Percentiles rank a stretch among this genome's conserved stretches.
Evolutionary conservation across 2,888 invertebrate species (phyloP).

Genomic region (Ophion slaviceki): DNA sequence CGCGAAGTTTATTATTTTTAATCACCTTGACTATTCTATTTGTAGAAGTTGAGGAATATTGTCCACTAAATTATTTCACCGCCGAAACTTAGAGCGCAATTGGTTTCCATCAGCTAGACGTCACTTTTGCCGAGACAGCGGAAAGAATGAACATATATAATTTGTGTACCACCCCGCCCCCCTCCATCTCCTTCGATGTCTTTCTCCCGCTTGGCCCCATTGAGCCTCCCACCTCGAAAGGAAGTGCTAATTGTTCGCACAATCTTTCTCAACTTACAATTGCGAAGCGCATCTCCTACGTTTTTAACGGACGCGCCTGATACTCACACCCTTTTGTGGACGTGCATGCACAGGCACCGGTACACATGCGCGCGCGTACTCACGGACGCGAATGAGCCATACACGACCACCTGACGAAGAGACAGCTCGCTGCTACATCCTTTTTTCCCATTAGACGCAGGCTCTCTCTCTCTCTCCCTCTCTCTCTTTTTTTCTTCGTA

Average conservation of each 20-base stretch:
- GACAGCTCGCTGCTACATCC: constrained; percentile 43
- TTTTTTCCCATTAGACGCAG: constrained; percentile 26
- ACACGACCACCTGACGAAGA: constrained; percentile 52
- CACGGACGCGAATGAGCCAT: constrained; percentile 19
- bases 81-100: constrained; percentile 16
- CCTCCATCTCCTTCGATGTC: neutral
- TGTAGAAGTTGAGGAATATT: constrained; percentile 1
- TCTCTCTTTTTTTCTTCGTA: constrained; percentile 24
- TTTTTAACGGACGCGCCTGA: constrained; percentile 48
- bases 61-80: neutral
- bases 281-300: constrained; percentile 56
- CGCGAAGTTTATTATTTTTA: neutral
- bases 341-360: neutral
- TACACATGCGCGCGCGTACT: neutral
- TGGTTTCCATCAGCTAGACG: constrained; percentile 3
- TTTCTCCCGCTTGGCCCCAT: constrained; percentile 5
- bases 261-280: constrained; percentile 63
- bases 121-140: constrained; percentile 20
- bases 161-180: neutral
- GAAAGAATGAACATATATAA: constrained; percentile 26
- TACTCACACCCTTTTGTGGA: constrained; percentile 1
- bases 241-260: constrained; percentile 54
- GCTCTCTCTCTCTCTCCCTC: constrained; percentile 41
- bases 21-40: constrained; percentile 8
- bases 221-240: constrained; percentile 19